Evolutionary conservation across 64 coral and sea anemone genomes (phyloP), one percentile per base, ranked within the genome.

Genomic region (Trachythela sp.): DNA sequence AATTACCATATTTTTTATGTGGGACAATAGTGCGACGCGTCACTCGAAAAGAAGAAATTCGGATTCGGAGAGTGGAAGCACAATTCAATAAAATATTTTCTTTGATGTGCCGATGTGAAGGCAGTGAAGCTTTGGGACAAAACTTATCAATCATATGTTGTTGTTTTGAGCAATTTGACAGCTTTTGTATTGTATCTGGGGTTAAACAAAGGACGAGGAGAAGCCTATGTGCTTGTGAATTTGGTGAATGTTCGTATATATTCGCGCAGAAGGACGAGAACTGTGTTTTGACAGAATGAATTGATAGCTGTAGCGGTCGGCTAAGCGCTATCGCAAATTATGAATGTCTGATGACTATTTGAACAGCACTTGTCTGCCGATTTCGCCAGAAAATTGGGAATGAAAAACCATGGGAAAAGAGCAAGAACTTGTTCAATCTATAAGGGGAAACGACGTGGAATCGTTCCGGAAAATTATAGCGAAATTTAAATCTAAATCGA

Each of bases 301-400:
- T 14, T 37, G 59, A 68, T 31, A 68, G 2, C 30, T 80, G 75
- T 29, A 18, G 31, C 8, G 36, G 30, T 35, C 20, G 75, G 8
- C 35, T 13, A 39, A 15, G 20, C 20, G 26, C 75, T 31, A 68
- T 68, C 20, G 59, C 59, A 68, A 39, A 39, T 80, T 80, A 80
- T 80, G 31, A 80, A 35, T 80, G 75, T 80, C 75, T 80, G 75
- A 80, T 80, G 31, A 35, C 7, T 80, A 8, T 80, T 80, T 80
- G 75, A 36, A 80, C 75, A 34, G 37, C 33, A 37, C 33, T 80
- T 37, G 30, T 80, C 15, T 15, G 20, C 13, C 30, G 75, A 13
- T 29, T 18, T 17, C 31, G 13, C 37, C 7, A 18, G 75, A 80
- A 15, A 37, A 80, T 80, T 80, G 33, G 37, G 75, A 30, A 80